Base-by-base conservation (phyloP, 2,797 vertebrate genomes). In the Aldrovandia affinis region DNA sequence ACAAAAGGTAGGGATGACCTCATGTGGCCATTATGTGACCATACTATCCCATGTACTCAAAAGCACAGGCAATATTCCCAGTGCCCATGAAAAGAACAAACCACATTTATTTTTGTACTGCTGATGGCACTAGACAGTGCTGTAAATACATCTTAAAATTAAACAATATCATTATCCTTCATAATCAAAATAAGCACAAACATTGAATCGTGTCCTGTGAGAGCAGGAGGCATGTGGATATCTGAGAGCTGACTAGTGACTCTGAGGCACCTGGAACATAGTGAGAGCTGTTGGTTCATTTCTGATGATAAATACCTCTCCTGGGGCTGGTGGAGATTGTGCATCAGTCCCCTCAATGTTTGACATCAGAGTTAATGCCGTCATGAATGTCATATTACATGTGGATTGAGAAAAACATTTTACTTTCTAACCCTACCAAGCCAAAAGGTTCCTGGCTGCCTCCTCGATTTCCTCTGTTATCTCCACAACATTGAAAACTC, bases 371-470 rank as follows among this genome's bases (percentile, higher is more conserved):
- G 25, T 15, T 52, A 54, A 10, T 52, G 28, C 77, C 47, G 47
- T 79, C 39, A 44, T 9, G n/a, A 30, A 52, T 47, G 50, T 79
- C 50, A 47, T 52, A 47, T 28, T 8, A 30, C 50, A 10, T 54
- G 44, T 54, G 30, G 77, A 54, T 54, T 79, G 47, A 54, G 44
- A 30, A 78, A 78, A 78, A 50, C 25, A n/a, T 78, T 78, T 50
- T 1, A 25, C 77, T 52, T 79, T 79, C 44, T 54, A 33, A 54
- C 14, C 6, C n/a, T 54, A 47, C 77, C 44, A 54, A 44, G 75
- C 42, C 42, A 25, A 22, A 44, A n/a, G 44, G 73, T 50, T 50
- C 39, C 14, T 75, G 75, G 75, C 75, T n/a, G 25, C 42, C 7
- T 2, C 47, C 47, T 78, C 25, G 14, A 78, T n/a, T 78, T 77